phyloP scores from a whole-genome alignment of 2,888 invertebrate genomes.

The Drosophila pseudotalamancana region DNA sequence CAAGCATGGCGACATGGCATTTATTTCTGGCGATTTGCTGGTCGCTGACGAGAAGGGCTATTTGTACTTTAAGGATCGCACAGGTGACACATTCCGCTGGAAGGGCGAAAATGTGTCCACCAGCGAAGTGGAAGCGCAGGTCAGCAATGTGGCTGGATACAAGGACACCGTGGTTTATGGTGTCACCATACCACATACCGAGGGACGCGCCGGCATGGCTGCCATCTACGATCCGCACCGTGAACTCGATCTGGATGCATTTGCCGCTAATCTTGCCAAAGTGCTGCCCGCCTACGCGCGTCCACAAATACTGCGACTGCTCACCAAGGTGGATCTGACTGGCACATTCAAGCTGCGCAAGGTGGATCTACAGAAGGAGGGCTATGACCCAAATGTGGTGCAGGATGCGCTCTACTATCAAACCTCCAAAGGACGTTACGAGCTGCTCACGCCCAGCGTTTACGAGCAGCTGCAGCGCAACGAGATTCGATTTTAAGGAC shows the following conservation, averaged over 20 bases:
- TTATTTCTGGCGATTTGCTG: conserved; percentile 96
- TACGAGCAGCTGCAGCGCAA: conserved; percentile 91
- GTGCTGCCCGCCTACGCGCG: conserved; percentile 94
- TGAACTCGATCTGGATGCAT: conserved; percentile 87
- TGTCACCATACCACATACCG: conserved; percentile 92
- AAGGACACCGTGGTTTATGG: conserved; percentile 97
- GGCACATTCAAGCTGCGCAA: conserved; percentile 99
- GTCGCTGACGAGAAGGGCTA: conserved; percentile 96
- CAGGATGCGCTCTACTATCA: conserved; percentile 93
- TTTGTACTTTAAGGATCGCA: conserved; percentile 97
- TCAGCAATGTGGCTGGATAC: conserved; percentile 92
- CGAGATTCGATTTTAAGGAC: conserved; percentile 88
- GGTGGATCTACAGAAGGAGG: conserved; percentile 94
- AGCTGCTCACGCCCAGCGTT: conserved; percentile 88
- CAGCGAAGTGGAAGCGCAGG: conserved; percentile 96
- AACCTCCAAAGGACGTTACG: conserved; percentile 89
- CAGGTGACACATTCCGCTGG: conserved; percentile 98
- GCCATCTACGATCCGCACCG: conserved; percentile 91
- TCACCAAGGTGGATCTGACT: conserved; percentile 94
- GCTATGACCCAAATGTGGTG: conserved; percentile 90
- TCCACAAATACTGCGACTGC: conserved; percentile 93
- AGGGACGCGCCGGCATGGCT: conserved; percentile 98
- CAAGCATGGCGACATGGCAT: conserved; percentile 93
- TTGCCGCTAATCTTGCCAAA: conserved; percentile 87
- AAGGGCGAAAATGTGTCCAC: conserved; percentile 99